Percentiles rank a stretch among this genome's conserved stretches.
Evolutionary conservation across 2,113 vertebrate genomes (phyloP).

Genomic region (Ciconia maguari): DNA sequence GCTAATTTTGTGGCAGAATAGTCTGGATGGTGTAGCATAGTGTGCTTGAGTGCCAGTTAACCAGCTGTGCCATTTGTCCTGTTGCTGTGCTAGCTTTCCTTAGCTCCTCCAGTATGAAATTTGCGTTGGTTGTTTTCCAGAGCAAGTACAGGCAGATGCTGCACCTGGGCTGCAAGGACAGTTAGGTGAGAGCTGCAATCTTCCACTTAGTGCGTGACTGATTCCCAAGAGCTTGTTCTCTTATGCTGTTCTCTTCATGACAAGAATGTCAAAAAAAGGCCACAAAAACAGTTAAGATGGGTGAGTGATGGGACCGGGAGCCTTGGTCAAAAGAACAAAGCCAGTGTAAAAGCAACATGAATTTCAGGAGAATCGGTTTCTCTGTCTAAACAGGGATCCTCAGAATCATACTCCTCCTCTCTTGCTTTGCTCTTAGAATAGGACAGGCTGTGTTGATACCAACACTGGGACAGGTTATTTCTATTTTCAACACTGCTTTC

Average conservation of each 20-base stretch:
- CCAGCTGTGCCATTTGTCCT: not conserved
- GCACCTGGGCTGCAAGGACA: not conserved
- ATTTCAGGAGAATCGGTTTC: not conserved
- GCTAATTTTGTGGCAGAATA: not conserved
- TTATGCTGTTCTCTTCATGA: not conserved
- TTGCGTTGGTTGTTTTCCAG: not conserved
- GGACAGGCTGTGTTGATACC: not conserved
- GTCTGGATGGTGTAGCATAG: not conserved
- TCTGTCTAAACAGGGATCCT: not conserved
- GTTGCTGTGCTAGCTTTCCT: not conserved
- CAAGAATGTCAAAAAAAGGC: not conserved
- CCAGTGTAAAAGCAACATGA: not conserved
- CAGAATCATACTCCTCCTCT: not conserved
- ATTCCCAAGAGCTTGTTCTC: not conserved
- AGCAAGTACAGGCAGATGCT: not conserved
- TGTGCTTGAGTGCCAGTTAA: not conserved
- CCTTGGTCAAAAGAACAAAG: not conserved
- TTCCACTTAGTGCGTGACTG: not conserved
- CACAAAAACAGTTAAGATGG: not conserved
- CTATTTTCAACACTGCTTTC: not conserved
- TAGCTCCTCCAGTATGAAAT: not conserved
- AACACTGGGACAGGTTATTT: not conserved
- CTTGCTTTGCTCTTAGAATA: not conserved
- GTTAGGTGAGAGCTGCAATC: not conserved
- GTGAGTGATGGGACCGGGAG: rapidly evolving